Evolutionary conservation across 2,888 invertebrate genomes (phyloP).

Genomic region (Seira musarum): DNA sequence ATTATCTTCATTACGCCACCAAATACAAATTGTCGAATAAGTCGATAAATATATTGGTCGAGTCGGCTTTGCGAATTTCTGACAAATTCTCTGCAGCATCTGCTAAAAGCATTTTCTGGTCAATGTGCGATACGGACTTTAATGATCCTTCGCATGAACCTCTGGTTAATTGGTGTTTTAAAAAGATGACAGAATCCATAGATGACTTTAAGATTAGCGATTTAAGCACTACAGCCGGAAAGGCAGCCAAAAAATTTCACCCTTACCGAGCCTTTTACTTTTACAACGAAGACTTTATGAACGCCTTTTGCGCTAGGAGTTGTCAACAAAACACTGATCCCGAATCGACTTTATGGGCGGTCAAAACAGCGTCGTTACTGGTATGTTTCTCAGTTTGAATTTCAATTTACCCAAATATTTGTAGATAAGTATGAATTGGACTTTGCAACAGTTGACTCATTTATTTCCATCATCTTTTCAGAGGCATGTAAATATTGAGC

Average conservation of each 20-base stretch:
- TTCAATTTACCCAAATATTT: no score
- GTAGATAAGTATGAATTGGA: no score
- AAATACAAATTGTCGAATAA: slow-evolving; percentile 75
- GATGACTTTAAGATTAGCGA: slow-evolving; percentile 71
- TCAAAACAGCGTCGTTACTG: slow-evolving; percentile 75
- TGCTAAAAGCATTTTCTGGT: slow-evolving; percentile 77
- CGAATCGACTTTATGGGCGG: slow-evolving; percentile 71
- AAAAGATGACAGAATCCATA: slow-evolving; percentile 68
- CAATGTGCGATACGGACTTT: slow-evolving; percentile 73
- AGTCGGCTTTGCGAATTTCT: slow-evolving; percentile 71
- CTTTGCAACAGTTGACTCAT: neutral
- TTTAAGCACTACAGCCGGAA: slow-evolving; percentile 52
- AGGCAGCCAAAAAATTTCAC: slow-evolving; percentile 73
- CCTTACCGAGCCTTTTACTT: slow-evolving; percentile 73
- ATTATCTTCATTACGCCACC: slow-evolving; percentile 76
- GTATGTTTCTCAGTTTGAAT: slow-evolving; percentile 71
- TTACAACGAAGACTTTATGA: slow-evolving; percentile 78
- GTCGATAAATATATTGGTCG: slow-evolving; percentile 75
- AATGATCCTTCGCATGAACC: slow-evolving; percentile 36
- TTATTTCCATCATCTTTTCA: slow-evolving; percentile 63
- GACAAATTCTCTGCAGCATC: slow-evolving; percentile 72
- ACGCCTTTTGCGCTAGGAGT: slow-evolving; percentile 74
- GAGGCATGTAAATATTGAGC: slow-evolving; percentile 76
- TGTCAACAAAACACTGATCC: slow-evolving; percentile 6
- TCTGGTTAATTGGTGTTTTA: slow-evolving; percentile 41